phyloP scores from a whole-genome alignment of 2,797 vertebrate species.

The Scleropages formosus region DNA sequence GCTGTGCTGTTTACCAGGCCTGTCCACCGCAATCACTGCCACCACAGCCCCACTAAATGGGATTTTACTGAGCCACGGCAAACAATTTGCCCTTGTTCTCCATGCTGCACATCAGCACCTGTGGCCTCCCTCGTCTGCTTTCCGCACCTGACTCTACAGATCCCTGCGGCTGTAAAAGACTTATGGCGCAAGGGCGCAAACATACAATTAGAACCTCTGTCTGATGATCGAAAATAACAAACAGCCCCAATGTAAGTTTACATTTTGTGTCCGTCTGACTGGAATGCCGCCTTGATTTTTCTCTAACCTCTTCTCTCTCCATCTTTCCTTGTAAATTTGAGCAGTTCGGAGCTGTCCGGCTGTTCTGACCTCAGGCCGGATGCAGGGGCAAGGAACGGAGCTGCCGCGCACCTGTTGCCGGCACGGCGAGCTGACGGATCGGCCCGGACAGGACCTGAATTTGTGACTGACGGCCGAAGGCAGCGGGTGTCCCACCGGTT shows the following conservation, averaged over 20 bases:
- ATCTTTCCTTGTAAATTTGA: background rate
- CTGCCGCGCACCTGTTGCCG: constrained; percentile 13
- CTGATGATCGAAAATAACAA: no score
- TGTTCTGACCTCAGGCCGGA: background rate
- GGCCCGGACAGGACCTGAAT: background rate
- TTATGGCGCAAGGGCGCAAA: background rate
- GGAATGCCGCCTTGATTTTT: background rate
- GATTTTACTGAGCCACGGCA: background rate
- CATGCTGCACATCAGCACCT: background rate
- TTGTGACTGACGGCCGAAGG: background rate
- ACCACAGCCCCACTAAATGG: background rate
- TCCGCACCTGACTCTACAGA: background rate
- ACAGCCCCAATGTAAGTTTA: no score
- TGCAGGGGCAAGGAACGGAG: background rate
- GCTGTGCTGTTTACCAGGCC: constrained; percentile 18
- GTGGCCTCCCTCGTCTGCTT: background rate
- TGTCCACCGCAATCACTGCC: constrained; percentile 10
- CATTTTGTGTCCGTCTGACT: no score
- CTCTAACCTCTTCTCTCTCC: background rate
- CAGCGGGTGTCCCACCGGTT: background rate
- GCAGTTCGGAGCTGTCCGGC: background rate
- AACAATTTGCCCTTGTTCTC: background rate
- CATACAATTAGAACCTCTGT: background rate
- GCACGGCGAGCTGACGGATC: background rate
- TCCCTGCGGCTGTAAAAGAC: background rate